Evolutionary conservation across 1,140 invertebrate species (phyloP).

Genomic region (Babylonia areolata): DNA sequence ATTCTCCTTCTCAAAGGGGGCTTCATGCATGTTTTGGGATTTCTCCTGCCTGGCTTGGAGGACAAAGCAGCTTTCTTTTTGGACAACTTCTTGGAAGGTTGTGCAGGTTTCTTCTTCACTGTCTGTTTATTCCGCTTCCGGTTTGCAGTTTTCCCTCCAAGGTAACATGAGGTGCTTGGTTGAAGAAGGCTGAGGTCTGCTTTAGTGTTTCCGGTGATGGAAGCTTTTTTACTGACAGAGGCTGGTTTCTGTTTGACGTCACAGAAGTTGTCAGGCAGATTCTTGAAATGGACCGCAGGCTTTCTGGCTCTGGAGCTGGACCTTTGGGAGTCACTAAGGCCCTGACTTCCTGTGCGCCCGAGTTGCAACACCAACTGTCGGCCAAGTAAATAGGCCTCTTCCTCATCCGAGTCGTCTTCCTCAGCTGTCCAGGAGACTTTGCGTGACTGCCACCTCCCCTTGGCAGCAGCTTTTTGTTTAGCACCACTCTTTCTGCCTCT

Average conservation of each 20-base stretch:
- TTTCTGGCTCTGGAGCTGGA: background rate
- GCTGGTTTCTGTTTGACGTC: background rate
- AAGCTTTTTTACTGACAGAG: background rate
- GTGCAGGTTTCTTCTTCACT: background rate
- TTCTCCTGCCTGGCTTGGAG: background rate
- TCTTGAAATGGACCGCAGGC: background rate
- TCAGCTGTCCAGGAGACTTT: background rate
- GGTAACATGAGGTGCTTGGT: background rate
- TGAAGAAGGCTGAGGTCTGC: background rate
- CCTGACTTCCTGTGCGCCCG: background rate
- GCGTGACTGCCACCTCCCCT: background rate
- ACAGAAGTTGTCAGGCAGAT: background rate
- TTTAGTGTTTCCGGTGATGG: background rate
- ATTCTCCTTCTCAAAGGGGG: background rate
- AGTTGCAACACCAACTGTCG: background rate
- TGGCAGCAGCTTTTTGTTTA: background rate
- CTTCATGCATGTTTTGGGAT: background rate
- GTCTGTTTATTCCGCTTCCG: background rate
- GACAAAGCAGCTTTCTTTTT: background rate
- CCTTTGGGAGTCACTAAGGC: background rate
- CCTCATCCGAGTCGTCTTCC: conserved; percentile 6
- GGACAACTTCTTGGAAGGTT: background rate
- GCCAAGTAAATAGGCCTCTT: background rate
- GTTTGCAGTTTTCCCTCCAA: background rate
- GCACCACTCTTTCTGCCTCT: background rate